These are phyloP conservation scores for Columba guinea DNA, from an alignment of 2,797 vertebrate species.

Conservation along the genomic window DNA sequence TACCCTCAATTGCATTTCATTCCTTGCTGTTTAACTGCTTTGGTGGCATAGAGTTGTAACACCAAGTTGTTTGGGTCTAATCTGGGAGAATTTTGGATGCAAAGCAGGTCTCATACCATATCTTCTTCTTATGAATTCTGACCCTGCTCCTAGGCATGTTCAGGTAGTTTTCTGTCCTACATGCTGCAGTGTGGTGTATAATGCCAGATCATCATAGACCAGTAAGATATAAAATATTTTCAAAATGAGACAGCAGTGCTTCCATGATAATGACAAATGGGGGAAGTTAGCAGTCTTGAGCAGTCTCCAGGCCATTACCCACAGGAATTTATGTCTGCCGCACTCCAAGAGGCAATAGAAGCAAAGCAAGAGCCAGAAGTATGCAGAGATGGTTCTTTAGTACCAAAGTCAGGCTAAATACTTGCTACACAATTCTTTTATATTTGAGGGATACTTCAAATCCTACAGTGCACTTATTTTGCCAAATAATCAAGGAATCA, in stretches of 20 bases:
- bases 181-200: rapidly evolving
- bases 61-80: neutral
- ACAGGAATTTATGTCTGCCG: neutral
- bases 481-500: neutral
- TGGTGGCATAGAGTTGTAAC: neutral
- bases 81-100: neutral
- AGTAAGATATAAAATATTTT: neutral
- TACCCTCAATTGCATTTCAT: neutral
- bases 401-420: neutral
- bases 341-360: neutral
- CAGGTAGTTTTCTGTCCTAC: neutral
- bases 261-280: neutral
- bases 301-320: neutral
- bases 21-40: neutral
- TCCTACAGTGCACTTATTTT: neutral
- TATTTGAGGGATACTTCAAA: neutral
- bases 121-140: neutral
- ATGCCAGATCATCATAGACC: neutral
- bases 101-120: neutral
- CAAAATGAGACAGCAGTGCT: neutral
- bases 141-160: neutral
- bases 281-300: neutral
- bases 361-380: neutral
- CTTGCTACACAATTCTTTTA: neutral
- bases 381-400: neutral